phyloP scores from a whole-genome alignment of 2,888 invertebrate species.

The Rhagium mordax region DNA sequence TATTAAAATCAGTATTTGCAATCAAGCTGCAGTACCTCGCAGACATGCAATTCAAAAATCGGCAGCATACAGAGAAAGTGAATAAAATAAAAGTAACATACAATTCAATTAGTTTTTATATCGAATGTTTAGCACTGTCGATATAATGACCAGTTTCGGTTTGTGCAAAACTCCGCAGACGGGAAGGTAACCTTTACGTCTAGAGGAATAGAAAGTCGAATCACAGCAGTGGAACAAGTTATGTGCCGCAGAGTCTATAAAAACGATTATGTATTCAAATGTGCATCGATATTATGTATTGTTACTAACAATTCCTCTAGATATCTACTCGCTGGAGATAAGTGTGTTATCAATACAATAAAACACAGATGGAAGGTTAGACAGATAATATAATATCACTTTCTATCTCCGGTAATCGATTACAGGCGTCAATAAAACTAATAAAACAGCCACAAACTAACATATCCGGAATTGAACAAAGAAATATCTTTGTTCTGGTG shows the following conservation, averaged over 20 bases:
- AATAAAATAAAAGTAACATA: not conserved
- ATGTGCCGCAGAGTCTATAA: slow-evolving; percentile 24
- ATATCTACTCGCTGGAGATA: slow-evolving; percentile 8
- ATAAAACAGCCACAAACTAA: slow-evolving; percentile 7
- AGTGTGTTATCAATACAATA: slow-evolving; percentile 7
- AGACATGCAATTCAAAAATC: not conserved
- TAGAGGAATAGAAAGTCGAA: slow-evolving; percentile 25
- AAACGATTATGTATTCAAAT: slow-evolving; percentile 21
- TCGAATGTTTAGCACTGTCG: not conserved
- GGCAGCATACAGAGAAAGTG: no score
- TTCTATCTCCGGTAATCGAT: slow-evolving; percentile 20
- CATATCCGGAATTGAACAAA: not conserved
- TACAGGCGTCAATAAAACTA: not conserved
- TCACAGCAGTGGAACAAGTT: slow-evolving; percentile 1
- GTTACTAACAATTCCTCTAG: not conserved
- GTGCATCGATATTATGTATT: not conserved
- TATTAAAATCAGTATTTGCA: no score
- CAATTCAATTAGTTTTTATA: not conserved
- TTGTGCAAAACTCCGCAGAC: not conserved
- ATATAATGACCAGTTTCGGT: not conserved
- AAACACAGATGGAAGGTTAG: slow-evolving; percentile 29
- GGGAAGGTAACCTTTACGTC: slow-evolving; percentile 23
- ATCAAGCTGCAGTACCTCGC: not conserved
- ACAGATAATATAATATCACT: slow-evolving; percentile 19
- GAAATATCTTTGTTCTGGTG: not conserved